phyloP scores from a whole-genome alignment of 53 echinoderm and acorn worm species.

The Luidia sarsii region DNA sequence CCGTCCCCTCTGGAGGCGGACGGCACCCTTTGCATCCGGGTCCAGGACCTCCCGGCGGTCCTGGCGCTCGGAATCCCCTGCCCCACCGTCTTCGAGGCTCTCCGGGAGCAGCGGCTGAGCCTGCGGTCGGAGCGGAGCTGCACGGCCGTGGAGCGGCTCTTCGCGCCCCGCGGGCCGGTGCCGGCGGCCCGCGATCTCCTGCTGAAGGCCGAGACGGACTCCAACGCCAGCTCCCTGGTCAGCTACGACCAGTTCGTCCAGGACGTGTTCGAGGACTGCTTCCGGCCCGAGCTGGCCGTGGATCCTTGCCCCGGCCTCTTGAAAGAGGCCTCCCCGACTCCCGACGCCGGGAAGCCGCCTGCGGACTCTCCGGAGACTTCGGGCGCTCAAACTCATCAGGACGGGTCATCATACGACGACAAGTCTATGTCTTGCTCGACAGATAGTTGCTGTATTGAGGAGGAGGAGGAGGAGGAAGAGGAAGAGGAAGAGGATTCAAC shows the following conservation, averaged over 20 bases:
- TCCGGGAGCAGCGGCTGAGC: slow-evolving; percentile 69
- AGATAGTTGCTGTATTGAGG: neutral
- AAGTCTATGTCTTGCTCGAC: neutral
- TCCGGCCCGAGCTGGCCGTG: slow-evolving; percentile 6
- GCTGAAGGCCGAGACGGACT: slow-evolving; percentile 18
- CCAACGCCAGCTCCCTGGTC: neutral
- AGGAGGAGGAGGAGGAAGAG: neutral
- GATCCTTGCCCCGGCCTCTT: slow-evolving; percentile 31
- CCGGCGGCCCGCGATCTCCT: neutral
- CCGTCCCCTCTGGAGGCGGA: slow-evolving; percentile 55
- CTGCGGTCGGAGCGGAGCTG: slow-evolving; percentile 50
- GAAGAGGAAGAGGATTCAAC: slow-evolving; percentile 45
- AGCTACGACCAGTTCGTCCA: slow-evolving; percentile 47
- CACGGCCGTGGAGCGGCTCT: slow-evolving; percentile 26
- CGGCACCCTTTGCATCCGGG: slow-evolving; percentile 67
- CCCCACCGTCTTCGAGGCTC: slow-evolving; percentile 62
- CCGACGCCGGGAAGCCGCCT: neutral
- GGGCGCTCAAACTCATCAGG: too few species aligned
- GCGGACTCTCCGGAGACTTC: neutral
- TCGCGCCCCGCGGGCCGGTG: neutral
- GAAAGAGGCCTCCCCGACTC: slow-evolving; percentile 28
- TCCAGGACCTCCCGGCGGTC: slow-evolving; percentile 54
- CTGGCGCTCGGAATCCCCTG: slow-evolving; percentile 52
- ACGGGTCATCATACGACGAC: neutral
- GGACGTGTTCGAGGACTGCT: slow-evolving; percentile 40